Evolutionary conservation across 1,140 invertebrate species (phyloP), one percentile per base, ranked within the genome.

Genomic region (Cherax quadricarinatus): DNA sequence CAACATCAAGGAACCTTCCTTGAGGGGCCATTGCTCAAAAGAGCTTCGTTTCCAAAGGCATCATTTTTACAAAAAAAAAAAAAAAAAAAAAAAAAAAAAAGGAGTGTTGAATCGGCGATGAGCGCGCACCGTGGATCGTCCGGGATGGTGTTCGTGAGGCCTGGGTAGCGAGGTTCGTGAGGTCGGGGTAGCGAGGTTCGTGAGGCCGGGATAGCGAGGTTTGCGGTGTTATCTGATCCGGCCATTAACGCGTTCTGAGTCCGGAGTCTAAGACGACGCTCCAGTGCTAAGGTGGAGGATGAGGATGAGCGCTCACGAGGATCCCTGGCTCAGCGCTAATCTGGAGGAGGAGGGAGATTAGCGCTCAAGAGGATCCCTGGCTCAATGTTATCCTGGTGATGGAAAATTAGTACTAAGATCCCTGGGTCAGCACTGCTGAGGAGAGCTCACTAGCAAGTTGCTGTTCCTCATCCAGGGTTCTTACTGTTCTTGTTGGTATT

Each of bases 201-300:
- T 41, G 16, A 24, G 81, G 84, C 70, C 88, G 48, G 16, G 49
- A 73, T 89, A 89, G 51, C 62, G 88, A 57, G 81, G 88, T 53
- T 62, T 14, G 21, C 14, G 62, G 66, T 30, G 88, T 89, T 89
- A 89, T 89, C 88, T 89, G 88, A 89, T 86, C 73, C 41, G 53
- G 21, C 83, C 83, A 86, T 91, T 86, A 91, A 83, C 82, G 51
- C 53, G 80, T 53, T 73, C 57, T 86, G 82, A 91, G 82, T 86
- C 83, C 70, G 83, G 73, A 80, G 86, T 91, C 83, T 80, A 24
- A 78, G 75, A 86, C 51, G 48, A 57, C 16, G 80, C 81, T 70
- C 30, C 18, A 70, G 60, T 21, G 80, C 21, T 41, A 51, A 48
- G 87, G 24, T 30, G 62, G 12, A 30, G 51, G 53, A 18, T 14